Evolutionary conservation across 2,888 invertebrate species (phyloP).

Genomic region (Platycnemis pennipes): DNA sequence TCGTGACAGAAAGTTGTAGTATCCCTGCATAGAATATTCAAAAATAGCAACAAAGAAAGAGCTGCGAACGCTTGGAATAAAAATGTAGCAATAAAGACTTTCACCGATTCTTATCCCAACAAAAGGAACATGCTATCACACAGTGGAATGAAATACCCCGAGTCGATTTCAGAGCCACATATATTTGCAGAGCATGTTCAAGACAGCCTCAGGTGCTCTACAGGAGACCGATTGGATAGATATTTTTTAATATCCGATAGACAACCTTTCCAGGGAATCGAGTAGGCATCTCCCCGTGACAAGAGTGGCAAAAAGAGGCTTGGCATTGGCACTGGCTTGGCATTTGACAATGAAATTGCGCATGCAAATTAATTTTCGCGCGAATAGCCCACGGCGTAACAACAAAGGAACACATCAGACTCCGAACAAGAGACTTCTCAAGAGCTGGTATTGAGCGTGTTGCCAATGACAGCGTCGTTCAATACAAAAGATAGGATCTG

Average conservation of each 20-base stretch:
- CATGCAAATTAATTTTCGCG: constrained; percentile 50
- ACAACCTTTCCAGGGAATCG: background rate
- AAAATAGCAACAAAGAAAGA: too few species aligned
- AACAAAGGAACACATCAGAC: background rate
- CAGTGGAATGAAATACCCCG: background rate
- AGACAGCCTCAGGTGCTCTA: background rate
- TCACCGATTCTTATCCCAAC: background rate
- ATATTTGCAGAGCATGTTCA: background rate
- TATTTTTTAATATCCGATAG: background rate
- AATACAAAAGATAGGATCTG: background rate
- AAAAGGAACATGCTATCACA: background rate
- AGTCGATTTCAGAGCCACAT: background rate
- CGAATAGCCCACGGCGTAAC: background rate
- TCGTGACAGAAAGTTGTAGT: too few species aligned
- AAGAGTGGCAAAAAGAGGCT: background rate
- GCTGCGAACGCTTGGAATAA: too few species aligned
- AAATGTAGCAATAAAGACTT: too few species aligned
- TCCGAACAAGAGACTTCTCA: background rate
- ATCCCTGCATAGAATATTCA: too few species aligned
- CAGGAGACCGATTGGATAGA: background rate
- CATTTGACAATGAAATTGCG: constrained; percentile 1
- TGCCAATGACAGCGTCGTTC: background rate
- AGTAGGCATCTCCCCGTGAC: background rate
- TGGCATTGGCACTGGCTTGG: background rate
- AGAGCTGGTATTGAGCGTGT: background rate